Evolutionary conservation across 2,888 invertebrate genomes (phyloP).

Genomic region (Conchocele bisecta): DNA sequence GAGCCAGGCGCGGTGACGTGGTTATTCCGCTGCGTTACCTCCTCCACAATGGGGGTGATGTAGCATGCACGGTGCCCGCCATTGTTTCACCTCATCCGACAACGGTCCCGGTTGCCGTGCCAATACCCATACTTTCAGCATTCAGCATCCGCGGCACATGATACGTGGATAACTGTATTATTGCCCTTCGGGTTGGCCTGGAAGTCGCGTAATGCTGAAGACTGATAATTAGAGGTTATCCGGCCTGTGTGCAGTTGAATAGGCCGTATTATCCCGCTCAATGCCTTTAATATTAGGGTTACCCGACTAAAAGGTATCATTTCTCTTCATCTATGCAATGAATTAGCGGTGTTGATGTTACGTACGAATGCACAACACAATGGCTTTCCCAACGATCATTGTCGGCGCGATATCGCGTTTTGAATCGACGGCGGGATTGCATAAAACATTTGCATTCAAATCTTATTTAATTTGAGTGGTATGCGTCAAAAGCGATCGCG

Average conservation of each 20-base stretch:
- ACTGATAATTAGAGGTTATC: conserved; percentile 30
- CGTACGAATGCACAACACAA: conserved; percentile 35
- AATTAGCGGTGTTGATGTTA: conserved; percentile 22
- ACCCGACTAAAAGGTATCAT: conserved; percentile 36
- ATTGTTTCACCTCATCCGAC: no score
- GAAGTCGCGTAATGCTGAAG: conserved; percentile 14
- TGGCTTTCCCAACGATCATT: conserved; percentile 9
- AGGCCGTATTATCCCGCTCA: conserved; percentile 31
- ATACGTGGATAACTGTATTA: no score
- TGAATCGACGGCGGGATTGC: conserved; percentile 24
- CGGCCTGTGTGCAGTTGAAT: conserved; percentile 18
- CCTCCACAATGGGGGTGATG: no score
- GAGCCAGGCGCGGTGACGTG: no score
- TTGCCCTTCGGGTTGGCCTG: conserved; percentile 6
- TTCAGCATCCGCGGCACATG: no score
- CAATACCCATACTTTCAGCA: no score
- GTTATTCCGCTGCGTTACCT: no score
- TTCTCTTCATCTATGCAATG: conserved; percentile 22
- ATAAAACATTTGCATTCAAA: conserved; percentile 31
- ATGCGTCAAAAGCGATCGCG: conserved; percentile 14
- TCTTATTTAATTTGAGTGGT: conserved; percentile 31
- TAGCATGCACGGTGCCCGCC: no score
- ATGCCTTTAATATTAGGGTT: conserved; percentile 40
- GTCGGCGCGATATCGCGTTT: not conserved
- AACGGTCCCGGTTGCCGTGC: no score